Evolutionary conservation across 1,140 invertebrate genomes (phyloP).

Genomic region (Rhagoletis zephyria): DNA sequence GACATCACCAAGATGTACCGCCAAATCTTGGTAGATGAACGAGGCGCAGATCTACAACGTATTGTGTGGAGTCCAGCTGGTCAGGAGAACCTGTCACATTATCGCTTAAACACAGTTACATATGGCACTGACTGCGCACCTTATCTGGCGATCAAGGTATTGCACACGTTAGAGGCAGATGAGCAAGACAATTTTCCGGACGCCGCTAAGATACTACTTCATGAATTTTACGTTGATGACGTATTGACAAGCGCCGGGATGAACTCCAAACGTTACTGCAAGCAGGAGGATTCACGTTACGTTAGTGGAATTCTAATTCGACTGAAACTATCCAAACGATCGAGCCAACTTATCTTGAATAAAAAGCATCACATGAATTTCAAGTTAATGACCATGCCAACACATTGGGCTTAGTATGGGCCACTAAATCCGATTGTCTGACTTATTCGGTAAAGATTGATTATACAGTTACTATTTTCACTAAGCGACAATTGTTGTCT

Average conservation of each 20-base stretch:
- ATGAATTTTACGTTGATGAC: slow-evolving; percentile 72
- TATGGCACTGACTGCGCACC: slow-evolving; percentile 45
- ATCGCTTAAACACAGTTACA: too few species aligned
- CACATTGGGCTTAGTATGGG: neutral
- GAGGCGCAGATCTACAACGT: too few species aligned
- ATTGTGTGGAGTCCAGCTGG: too few species aligned
- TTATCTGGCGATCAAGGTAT: slow-evolving; percentile 57
- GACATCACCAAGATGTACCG: too few species aligned
- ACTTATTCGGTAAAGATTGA: slow-evolving; percentile 2
- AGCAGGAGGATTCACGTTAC: slow-evolving; percentile 12
- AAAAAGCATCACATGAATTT: neutral
- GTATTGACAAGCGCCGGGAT: slow-evolving; percentile 63
- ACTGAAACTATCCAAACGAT: neutral
- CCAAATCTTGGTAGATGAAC: too few species aligned
- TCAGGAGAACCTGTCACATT: too few species aligned
- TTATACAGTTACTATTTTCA: slow-evolving; percentile 19
- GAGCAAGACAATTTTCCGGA: slow-evolving; percentile 58
- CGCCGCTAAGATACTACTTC: slow-evolving; percentile 59
- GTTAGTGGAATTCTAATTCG: slow-evolving; percentile 29
- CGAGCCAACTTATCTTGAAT: neutral
- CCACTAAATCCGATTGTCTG: neutral
- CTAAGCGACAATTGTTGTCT: slow-evolving; percentile 65
- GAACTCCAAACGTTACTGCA: neutral
- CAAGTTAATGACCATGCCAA: neutral
- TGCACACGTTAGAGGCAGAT: slow-evolving; percentile 10